Conservation (phyloP, 37 sponge, comb jelly and placozoan species). For the Ianthella basta region DNA sequence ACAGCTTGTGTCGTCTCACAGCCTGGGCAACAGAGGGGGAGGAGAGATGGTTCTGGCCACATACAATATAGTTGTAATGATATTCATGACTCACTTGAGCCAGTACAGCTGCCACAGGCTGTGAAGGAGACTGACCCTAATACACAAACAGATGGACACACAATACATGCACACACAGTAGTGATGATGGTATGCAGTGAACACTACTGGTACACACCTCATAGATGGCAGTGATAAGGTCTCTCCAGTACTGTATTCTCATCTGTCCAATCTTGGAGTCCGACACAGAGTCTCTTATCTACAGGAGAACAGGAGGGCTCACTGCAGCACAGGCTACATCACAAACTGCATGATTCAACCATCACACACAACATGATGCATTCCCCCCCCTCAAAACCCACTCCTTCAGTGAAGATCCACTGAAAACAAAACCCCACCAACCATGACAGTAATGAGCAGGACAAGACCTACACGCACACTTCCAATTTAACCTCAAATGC, state of each 20-base stretch:
- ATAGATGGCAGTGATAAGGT: constrained; percentile 57
- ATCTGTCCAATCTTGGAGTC: constrained; percentile 60
- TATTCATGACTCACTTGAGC: constrained; percentile 37
- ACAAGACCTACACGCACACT: no score
- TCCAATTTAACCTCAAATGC: no score
- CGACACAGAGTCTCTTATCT: constrained; percentile 64
- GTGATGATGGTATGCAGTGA: not conserved
- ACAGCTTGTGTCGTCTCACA: constrained; percentile 52
- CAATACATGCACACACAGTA: not conserved
- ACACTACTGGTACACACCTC: constrained; percentile 41
- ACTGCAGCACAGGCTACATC: no score
- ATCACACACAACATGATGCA: no score
- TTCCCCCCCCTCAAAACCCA: no score
- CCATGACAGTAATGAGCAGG: no score
- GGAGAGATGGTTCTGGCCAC: no score
- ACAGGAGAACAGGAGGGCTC: not conserved
- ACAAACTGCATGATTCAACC: no score
- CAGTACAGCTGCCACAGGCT: constrained; percentile 54
- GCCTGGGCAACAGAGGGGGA: constrained; percentile 40
- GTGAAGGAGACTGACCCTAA: constrained; percentile 47
- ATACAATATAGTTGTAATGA: no score
- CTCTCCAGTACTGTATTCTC: constrained; percentile 84
- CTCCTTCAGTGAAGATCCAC: no score
- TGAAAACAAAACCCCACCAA: no score
- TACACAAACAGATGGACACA: no score